Percentiles rank a stretch among this genome's conserved stretches.
Conservation (phyloP, 2,113 vertebrate genomes). For the Tychaedon coryphoeus region DNA sequence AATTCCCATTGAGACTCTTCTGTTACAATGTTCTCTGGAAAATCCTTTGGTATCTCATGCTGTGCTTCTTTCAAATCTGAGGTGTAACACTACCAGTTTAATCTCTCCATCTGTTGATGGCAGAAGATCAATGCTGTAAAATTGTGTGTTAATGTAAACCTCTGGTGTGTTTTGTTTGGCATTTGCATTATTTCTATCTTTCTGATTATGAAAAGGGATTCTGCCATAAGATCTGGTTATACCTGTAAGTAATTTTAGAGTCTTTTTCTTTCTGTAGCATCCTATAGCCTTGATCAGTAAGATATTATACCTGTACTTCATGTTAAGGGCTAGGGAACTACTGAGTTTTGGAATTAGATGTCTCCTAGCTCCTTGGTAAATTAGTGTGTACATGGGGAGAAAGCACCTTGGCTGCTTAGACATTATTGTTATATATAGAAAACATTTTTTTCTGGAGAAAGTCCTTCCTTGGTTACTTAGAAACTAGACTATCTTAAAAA, state of each 20-base stretch:
- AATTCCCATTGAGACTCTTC: slow-evolving; percentile 33
- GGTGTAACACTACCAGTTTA: neutral
- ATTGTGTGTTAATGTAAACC: neutral
- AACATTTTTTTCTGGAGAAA: neutral
- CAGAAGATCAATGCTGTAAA: slow-evolving; percentile 32
- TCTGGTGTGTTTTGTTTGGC: neutral
- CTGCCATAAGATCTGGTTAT: neutral
- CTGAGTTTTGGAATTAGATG: neutral
- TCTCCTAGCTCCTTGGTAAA: neutral
- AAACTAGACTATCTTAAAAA: neutral
- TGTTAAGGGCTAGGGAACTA: neutral
- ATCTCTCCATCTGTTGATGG: slow-evolving; percentile 44
- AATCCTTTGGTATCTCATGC: slow-evolving; percentile 30
- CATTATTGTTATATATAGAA: neutral
- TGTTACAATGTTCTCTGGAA: neutral
- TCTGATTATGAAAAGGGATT: neutral
- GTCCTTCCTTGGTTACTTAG: neutral
- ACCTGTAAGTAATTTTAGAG: neutral
- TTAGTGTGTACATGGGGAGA: neutral
- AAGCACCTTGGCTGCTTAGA: neutral
- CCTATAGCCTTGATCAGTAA: neutral
- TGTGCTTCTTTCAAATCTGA: slow-evolving; percentile 11
- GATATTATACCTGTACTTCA: neutral
- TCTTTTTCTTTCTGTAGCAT: neutral
- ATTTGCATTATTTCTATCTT: neutral